Conservation (phyloP, 2,888 invertebrate genomes). For the Prostheceraeus crozeri region DNA sequence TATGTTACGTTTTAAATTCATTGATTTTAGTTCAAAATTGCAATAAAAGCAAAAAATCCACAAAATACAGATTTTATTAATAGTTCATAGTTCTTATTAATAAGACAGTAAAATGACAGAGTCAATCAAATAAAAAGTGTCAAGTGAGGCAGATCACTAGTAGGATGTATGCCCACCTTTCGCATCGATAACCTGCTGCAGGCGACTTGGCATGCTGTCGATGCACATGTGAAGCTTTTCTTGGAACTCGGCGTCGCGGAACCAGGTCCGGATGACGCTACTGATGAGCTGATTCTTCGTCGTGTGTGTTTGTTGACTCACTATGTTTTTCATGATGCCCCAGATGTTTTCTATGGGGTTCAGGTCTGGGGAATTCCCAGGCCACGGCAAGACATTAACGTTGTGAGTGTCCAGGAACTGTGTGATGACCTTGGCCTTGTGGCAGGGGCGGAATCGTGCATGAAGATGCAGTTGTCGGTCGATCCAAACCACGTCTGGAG, state of each 20-base stretch:
- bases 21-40: too few species aligned
- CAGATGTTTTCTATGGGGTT: slow-evolving; percentile 27
- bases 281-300: slow-evolving; percentile 20
- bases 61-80: too few species aligned
- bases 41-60: too few species aligned
- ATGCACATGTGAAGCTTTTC: slow-evolving; percentile 5
- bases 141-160: too few species aligned
- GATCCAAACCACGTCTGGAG: slow-evolving; percentile 13
- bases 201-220: slow-evolving; percentile 31
- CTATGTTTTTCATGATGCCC: slow-evolving; percentile 13
- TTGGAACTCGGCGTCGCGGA: slow-evolving; percentile 16
- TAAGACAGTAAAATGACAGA: too few species aligned
- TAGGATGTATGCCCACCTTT: slow-evolving; percentile 25
- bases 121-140: too few species aligned
- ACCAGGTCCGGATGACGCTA: slow-evolving; percentile 20
- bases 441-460: slow-evolving; percentile 22
- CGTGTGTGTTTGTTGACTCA: slow-evolving; percentile 21
- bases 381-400: slow-evolving; percentile 12
- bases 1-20: too few species aligned
- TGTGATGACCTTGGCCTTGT: slow-evolving; percentile 20
- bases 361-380: slow-evolving; percentile 24
- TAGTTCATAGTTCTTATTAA: too few species aligned
- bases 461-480: slow-evolving; percentile 21
- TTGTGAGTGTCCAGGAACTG: slow-evolving; percentile 2
- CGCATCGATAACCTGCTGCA: slow-evolving; percentile 16